Percentiles rank a stretch among this genome's conserved stretches.
These are phyloP conservation scores for Vombatus ursinus DNA, from an alignment of 2,113 vertebrate species.

Conservation along the genomic window DNA sequence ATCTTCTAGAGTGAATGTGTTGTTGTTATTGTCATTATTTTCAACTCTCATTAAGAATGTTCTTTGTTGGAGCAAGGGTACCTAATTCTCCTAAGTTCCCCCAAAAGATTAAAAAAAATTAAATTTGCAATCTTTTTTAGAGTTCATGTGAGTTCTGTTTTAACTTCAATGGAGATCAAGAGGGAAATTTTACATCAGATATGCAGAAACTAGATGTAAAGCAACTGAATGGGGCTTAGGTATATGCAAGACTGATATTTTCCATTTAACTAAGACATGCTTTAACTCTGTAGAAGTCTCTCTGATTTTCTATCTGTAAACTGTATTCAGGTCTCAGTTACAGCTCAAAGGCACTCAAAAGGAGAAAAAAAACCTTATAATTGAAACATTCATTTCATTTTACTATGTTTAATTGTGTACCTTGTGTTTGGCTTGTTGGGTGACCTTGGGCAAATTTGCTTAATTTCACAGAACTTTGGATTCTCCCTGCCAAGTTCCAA, in stretches of 20 bases:
- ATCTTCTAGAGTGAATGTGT: not conserved
- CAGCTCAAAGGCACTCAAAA: slow-evolving; percentile 50
- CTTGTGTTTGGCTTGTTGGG: slow-evolving; percentile 64
- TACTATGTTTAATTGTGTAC: slow-evolving; percentile 65
- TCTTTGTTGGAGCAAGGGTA: not conserved
- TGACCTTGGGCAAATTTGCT: slow-evolving; percentile 76
- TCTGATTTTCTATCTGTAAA: slow-evolving; percentile 58
- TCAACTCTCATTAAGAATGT: not conserved
- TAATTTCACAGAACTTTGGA: slow-evolving; percentile 69
- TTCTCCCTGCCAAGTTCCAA: slow-evolving; percentile 55
- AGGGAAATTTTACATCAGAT: slow-evolving; percentile 53
- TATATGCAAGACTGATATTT: slow-evolving; percentile 33
- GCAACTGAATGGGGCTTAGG: not conserved
- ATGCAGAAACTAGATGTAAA: slow-evolving; percentile 17
- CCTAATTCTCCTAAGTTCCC: not conserved
- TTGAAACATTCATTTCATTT: slow-evolving; percentile 69
- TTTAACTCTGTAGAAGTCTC: slow-evolving; percentile 68
- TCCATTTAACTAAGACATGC: slow-evolving; percentile 60
- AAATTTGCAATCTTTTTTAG: slow-evolving; percentile 1
- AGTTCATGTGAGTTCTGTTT: slow-evolving; percentile 29
- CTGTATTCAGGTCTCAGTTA: slow-evolving; percentile 66
- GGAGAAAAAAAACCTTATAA: slow-evolving; percentile 35
- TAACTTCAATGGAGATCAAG: not conserved
- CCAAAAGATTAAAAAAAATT: not conserved
- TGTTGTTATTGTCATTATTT: not conserved